phyloP scores from a whole-genome alignment of 2,113 vertebrate genomes.

The Python bivittatus region DNA sequence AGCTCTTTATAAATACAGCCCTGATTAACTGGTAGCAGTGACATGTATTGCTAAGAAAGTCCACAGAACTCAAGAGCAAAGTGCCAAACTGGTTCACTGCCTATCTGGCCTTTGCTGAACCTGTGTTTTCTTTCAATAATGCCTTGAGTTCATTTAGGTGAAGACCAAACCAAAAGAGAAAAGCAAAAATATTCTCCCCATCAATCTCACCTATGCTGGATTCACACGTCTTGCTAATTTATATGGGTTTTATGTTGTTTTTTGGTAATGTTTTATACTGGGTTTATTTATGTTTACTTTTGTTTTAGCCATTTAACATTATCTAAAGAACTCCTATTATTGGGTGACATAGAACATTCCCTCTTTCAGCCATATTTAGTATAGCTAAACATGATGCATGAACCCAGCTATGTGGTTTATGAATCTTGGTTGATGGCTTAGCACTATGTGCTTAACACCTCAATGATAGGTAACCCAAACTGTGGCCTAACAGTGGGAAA shows the following conservation, averaged over 20 bases:
- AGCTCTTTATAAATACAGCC: conserved; percentile 65
- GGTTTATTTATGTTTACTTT: background rate
- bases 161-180: background rate
- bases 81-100: conserved; percentile 24
- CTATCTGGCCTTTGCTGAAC: conserved; percentile 3
- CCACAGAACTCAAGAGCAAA: background rate
- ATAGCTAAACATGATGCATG: background rate
- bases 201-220: background rate
- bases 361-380: background rate
- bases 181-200: background rate
- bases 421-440: background rate
- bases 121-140: background rate
- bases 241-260: background rate
- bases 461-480: background rate
- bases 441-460: background rate
- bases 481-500: background rate
- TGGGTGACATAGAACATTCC: background rate
- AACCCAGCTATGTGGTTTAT: background rate
- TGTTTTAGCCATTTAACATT: background rate
- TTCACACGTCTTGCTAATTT: background rate
- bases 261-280: background rate
- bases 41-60: conserved; percentile 44
- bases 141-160: background rate
- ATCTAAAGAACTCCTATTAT: background rate
- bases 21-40: conserved; percentile 55